Evolutionary conservation across 2,113 vertebrate species (phyloP), one percentile per base, ranked within the genome.

Genomic region (Cichladusa arquata): DNA sequence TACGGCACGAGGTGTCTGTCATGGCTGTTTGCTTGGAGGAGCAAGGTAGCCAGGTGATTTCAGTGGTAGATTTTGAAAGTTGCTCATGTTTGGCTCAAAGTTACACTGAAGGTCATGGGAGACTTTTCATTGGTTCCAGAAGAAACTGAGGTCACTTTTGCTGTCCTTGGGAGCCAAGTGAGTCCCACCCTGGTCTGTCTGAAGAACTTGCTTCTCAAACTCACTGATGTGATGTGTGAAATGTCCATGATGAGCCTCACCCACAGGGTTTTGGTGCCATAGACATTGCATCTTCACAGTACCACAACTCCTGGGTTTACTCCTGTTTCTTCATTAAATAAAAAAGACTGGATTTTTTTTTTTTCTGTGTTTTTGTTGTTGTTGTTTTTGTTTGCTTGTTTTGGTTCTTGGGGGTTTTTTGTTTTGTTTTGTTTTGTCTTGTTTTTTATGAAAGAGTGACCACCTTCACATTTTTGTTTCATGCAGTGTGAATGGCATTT

Each of bases 1-100:
- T 5, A 20, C 0, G 0, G 24, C 50, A 50, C 1, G 2, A 81
- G 18, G 20, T 0, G 0, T 15, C 34, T 70, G 14, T 16, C 56
- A 8, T 8, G 12, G 16, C 16, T 84, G 25, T 33, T 67, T 66
- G 60, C 57, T 44, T 53, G 36, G 40, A 56, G 40, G 14, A 70
- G 3, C 28, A 40, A 44, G 17, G 19, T 8, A 44, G 26, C 25
- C 36, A 22, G 15, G 14, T 51, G 19, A 45, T 11, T 45, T 66
- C 0, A 2, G 38, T 1, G 2, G 12, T 7, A 53, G 38, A 31
- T 77, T 88, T 90, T 17, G 6, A 44, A 87, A 69, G n/a, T 0
- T 86, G 8, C 9, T 54, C 19, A 0, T 10, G 36, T 54, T 82
- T 73, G n/a, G 11, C n/a, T 19, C 38, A 72, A 5, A 28, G 8